Evolutionary conservation across 2,113 vertebrate genomes (phyloP).

Genomic region (Argyrosomus japonicus): DNA sequence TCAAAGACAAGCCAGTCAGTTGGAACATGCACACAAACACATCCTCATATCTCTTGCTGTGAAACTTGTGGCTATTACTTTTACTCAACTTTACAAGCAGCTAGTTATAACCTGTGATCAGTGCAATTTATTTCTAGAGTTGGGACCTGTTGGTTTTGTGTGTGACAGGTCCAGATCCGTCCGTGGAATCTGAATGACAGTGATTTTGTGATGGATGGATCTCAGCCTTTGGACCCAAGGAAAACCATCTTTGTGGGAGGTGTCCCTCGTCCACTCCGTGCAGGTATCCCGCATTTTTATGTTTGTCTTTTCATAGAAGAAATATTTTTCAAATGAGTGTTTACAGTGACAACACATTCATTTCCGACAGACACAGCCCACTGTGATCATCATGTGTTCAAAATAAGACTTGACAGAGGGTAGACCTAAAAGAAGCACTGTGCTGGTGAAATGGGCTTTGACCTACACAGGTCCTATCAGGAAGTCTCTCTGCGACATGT

Average conservation of each 20-base stretch:
- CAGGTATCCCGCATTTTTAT: slow-evolving; percentile 84
- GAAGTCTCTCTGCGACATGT: slow-evolving; percentile 29
- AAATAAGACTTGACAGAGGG: slow-evolving; percentile 31
- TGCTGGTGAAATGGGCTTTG: slow-evolving; percentile 16
- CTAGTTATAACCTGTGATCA: neutral
- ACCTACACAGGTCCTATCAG: slow-evolving; percentile 47
- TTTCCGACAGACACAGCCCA: slow-evolving; percentile 7
- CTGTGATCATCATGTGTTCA: slow-evolving; percentile 35
- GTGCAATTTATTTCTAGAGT: neutral
- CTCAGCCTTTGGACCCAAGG: slow-evolving; percentile 97
- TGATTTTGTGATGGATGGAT: slow-evolving; percentile 99
- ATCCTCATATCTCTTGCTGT: neutral
- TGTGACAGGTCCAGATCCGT: slow-evolving; percentile 95
- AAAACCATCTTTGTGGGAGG: slow-evolving; percentile 99
- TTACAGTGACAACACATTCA: slow-evolving; percentile 26
- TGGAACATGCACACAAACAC: slow-evolving; percentile 9
- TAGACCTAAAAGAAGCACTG: slow-evolving; percentile 16
- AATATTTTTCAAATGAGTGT: slow-evolving; percentile 20
- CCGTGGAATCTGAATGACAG: slow-evolving; percentile 99
- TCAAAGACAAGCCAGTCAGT: slow-evolving; percentile 99
- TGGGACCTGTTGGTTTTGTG: slow-evolving; percentile 27
- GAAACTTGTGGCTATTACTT: slow-evolving; percentile 1
- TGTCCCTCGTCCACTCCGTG: slow-evolving; percentile 97
- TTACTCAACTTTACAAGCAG: slow-evolving; percentile 15
- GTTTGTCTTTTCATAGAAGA: neutral